A percentile compares a stretch with the other conserved stretches of the same genome.
Conservation (phyloP, 2,888 invertebrate genomes). For the Machimus rusticus region DNA sequence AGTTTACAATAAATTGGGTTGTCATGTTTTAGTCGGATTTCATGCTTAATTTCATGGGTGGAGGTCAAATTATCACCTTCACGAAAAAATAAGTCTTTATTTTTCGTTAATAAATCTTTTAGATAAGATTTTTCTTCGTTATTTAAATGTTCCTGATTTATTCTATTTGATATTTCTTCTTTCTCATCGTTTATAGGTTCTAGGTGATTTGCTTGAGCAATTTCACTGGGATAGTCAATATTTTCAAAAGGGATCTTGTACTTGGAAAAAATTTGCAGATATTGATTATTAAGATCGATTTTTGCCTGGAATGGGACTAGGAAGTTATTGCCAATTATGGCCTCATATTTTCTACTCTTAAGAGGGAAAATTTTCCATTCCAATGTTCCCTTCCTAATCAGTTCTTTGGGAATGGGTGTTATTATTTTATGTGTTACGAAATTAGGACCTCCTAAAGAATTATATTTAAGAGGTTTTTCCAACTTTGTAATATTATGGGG, state of each 20-base stretch:
- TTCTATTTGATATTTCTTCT: constrained; percentile 1
- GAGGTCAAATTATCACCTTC: no score
- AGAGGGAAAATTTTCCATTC: no score
- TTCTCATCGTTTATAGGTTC: background rate
- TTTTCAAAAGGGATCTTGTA: constrained; percentile 9
- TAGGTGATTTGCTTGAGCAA: background rate
- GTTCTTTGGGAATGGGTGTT: no score
- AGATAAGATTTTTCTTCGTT: background rate
- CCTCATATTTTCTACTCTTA: constrained; percentile 28
- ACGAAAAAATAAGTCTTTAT: background rate
- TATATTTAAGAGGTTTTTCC: background rate
- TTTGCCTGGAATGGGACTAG: constrained; percentile 5
- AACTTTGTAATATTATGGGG: background rate
- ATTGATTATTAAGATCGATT: constrained; percentile 15
- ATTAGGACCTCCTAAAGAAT: no score
- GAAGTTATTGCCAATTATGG: constrained; percentile 13
- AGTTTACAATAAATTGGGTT: constrained; percentile 5
- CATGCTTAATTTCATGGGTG: no score
- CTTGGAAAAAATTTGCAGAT: constrained; percentile 13
- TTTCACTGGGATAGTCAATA: constrained; percentile 16
- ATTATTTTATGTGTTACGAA: no score
- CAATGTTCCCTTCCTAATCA: no score
- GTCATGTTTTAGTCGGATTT: no score
- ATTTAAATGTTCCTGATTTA: background rate
- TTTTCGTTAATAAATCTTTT: no score